Percentiles rank a stretch among this genome's conserved stretches.
Evolutionary conservation across 2,113 vertebrate genomes (phyloP).

Genomic region (Plestiodon gilberti): DNA sequence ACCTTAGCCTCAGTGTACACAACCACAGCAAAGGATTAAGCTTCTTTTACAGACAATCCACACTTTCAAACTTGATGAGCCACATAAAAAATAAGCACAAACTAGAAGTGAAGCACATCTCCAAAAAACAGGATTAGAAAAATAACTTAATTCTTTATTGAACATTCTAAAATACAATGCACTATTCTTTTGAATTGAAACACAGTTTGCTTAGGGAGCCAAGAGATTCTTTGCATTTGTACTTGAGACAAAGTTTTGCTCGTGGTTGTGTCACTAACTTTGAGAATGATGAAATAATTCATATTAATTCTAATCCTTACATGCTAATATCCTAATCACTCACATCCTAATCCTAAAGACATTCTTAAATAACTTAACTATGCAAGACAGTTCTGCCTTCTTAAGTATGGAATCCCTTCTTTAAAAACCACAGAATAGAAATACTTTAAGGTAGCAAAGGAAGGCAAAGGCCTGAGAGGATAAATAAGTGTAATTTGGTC

Average conservation of each 20-base stretch:
- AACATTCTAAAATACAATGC: not conserved
- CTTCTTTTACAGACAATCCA: not conserved
- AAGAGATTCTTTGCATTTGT: rapidly evolving
- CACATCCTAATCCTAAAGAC: not conserved
- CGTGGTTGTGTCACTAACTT: rapidly evolving
- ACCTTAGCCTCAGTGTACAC: not conserved
- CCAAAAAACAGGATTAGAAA: not conserved
- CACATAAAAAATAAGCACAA: not conserved
- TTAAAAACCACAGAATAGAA: not conserved
- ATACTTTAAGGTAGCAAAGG: not conserved
- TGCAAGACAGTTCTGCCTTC: not conserved
- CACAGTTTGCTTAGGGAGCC: not conserved
- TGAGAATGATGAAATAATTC: not conserved
- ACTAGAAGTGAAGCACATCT: not conserved
- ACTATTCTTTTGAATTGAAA: not conserved
- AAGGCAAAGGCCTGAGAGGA: not conserved
- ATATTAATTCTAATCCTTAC: no score
- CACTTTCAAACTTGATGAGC: not conserved
- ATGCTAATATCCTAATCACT: no score
- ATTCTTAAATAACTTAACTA: not conserved
- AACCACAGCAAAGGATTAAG: not conserved
- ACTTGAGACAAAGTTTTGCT: not conserved
- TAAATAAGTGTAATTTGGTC: no score
- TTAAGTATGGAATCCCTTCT: not conserved
- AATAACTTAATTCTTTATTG: not conserved